Evolutionary conservation across 2,888 invertebrate species (phyloP), one percentile per base, ranked within the genome.

Genomic region (Liposcelis brunnea): DNA sequence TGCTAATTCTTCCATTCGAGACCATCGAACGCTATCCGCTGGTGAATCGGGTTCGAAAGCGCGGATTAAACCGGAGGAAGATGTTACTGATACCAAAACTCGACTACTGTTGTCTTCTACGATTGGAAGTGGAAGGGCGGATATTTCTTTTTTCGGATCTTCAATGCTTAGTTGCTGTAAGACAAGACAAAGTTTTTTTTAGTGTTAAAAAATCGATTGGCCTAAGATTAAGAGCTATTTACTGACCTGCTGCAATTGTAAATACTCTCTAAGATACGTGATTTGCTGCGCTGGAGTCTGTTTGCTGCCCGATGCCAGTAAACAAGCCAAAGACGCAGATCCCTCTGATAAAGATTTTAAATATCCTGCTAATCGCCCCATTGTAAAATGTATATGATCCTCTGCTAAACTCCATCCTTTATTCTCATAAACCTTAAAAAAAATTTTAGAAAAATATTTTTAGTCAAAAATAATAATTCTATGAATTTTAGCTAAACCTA

Each of bases 321-420:
- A 71, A 56, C 79, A 80, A 48, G 82, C 76, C 61, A 90, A 83
- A 49, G 87, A 83, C 52, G 72, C 64, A 53, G 76, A 75, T 42
- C 84, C 74, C 54, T 80, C 77, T 51, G 73, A 69, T 26, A 76
- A 63, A 56, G 74, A 74, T 56, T 81, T 80, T 54, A 93, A 68
- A 58, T 81, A 79, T 56, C 81, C 78, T 31, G 90, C 89, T 61
- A 91, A 83, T 52, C 89, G 77, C 2, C 91, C 93, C 57, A 94
- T 80, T 5, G 90, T 91, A 61, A 86, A 90, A 66, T 90, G 83
- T 56, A 95, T 91, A 64, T 95, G 94, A 69, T 95, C 93, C 63
- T 89, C 86, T 4, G 94, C 87, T 53, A 91, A 70, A 52, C 82
- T 80, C 94, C 94, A 95, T 4, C 82, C 81, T 56, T 81, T 80